Conservation (phyloP, 2,888 invertebrate genomes). For the Agonopterix heracliana region DNA sequence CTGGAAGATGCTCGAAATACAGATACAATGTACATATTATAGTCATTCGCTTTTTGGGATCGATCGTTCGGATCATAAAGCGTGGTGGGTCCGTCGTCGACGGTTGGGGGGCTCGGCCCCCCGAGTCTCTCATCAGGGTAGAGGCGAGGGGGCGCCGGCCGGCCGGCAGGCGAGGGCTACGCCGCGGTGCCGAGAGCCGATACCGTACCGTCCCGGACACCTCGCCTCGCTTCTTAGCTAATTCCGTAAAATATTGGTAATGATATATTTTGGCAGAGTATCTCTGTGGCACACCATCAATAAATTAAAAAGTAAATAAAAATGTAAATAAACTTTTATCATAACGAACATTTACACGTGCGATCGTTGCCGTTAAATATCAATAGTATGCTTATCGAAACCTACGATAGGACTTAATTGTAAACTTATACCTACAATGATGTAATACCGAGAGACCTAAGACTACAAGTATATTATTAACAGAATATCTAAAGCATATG, state of each 20-base stretch:
- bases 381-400: slow-evolving; percentile 66
- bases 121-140: slow-evolving; percentile 24
- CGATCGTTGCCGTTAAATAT: slow-evolving; percentile 73
- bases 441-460: slow-evolving; percentile 73
- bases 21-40: slow-evolving; percentile 49
- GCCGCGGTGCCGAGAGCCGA: not conserved
- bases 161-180: not conserved
- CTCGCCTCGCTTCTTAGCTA: slow-evolving; percentile 25
- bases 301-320: slow-evolving; percentile 74
- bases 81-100: slow-evolving; percentile 30
- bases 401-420: slow-evolving; percentile 61
- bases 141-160: slow-evolving; percentile 1
- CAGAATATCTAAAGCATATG: slow-evolving; percentile 77
- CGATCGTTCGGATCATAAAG: slow-evolving; percentile 29
- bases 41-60: slow-evolving; percentile 42
- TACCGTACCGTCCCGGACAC: slow-evolving; percentile 8
- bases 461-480: slow-evolving; percentile 74
- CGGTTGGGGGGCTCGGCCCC: slow-evolving; percentile 12
- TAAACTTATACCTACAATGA: slow-evolving; percentile 58
- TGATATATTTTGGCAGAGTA: slow-evolving; percentile 77
- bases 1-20: slow-evolving; percentile 70
- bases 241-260: slow-evolving; percentile 61
- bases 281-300: slow-evolving; percentile 76
- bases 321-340: slow-evolving; percentile 72
- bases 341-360: slow-evolving; percentile 71